phyloP scores from a whole-genome alignment of 2,888 invertebrate species.

The Osmoderma eremita region DNA sequence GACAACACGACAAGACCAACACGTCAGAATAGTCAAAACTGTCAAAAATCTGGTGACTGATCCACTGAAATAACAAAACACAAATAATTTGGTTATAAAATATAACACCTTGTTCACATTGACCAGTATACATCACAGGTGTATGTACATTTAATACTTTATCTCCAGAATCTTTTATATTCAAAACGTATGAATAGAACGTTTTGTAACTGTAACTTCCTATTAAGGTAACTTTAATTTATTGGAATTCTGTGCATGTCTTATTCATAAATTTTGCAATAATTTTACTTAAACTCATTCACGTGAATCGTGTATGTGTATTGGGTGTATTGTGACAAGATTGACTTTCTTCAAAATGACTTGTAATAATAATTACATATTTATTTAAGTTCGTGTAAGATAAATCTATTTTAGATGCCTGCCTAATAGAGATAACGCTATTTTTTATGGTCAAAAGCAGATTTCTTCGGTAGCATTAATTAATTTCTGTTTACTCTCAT shows the following conservation, averaged over 20 bases:
- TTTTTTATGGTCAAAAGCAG: constrained; percentile 16
- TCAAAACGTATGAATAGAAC: background rate
- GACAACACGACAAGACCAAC: constrained; percentile 2
- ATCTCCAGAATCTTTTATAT: background rate
- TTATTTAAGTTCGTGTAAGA: constrained; percentile 15
- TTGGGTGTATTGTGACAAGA: constrained; percentile 9
- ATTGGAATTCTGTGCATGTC: background rate
- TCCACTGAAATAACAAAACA: background rate
- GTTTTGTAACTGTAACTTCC: too few species aligned
- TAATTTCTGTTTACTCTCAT: constrained; percentile 1
- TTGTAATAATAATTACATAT: constrained; percentile 23
- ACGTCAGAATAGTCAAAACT: constrained; percentile 21
- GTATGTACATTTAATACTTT: background rate
- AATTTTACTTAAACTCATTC: constrained; percentile 8
- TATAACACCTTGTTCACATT: constrained; percentile 27
- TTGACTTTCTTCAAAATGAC: constrained; percentile 19
- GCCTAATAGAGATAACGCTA: background rate
- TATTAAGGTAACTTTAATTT: too few species aligned
- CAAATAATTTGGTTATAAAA: background rate
- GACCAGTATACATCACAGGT: too few species aligned
- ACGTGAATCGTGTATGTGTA: constrained; percentile 6
- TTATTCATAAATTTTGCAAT: background rate
- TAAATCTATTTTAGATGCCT: constrained; percentile 25
- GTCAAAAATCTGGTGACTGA: constrained; percentile 3
- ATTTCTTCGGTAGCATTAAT: constrained; percentile 13